phyloP scores from a whole-genome alignment of 2,113 vertebrate species.

The Gavia stellata region DNA sequence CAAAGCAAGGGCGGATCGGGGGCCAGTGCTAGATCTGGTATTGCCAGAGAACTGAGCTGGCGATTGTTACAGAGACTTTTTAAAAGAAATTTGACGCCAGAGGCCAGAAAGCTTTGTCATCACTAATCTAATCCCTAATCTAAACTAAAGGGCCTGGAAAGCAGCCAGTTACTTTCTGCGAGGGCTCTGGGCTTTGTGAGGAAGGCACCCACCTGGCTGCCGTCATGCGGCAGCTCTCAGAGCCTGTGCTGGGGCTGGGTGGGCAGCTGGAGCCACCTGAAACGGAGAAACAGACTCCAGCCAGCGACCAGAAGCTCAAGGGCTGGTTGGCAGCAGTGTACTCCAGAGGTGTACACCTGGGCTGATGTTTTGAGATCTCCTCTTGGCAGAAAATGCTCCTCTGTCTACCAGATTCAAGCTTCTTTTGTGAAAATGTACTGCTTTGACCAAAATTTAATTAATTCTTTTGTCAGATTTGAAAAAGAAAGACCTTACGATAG shows the following conservation, averaged over 20 bases:
- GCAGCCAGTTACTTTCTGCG: neutral
- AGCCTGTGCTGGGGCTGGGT: fast-evolving
- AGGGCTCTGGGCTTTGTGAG: neutral
- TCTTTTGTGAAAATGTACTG: neutral
- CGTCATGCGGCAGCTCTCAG: neutral
- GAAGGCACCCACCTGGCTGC: neutral
- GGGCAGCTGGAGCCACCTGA: neutral
- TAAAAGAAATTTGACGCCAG: neutral
- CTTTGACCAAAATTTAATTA: neutral
- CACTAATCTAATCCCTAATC: neutral
- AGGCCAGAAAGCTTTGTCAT: neutral
- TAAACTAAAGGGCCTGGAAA: neutral
- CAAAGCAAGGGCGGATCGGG: neutral
- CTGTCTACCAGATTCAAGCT: neutral
- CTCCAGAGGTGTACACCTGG: neutral
- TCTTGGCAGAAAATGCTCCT: neutral
- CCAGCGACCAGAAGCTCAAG: neutral
- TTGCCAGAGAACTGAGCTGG: neutral
- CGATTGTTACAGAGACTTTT: neutral
- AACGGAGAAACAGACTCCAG: neutral
- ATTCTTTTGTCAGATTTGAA: neutral
- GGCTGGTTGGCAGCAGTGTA: neutral
- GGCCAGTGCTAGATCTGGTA: neutral
- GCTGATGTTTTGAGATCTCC: neutral
- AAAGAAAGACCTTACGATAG: neutral